These are phyloP conservation scores for Pituophis catenifer DNA, from an alignment of 2,113 vertebrate species.

Conservation along the genomic window DNA sequence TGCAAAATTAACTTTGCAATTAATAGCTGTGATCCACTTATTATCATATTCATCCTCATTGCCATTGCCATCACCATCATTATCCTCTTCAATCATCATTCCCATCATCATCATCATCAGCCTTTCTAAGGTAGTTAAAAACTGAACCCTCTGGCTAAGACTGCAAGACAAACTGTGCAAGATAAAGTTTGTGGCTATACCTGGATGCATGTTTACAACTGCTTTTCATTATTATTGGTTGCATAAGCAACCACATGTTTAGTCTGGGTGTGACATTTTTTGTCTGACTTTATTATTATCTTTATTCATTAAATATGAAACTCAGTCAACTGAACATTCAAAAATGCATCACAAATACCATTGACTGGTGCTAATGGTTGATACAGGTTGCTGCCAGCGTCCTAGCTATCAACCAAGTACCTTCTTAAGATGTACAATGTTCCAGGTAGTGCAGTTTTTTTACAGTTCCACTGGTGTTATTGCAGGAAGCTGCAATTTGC, in stretches of 20 bases:
- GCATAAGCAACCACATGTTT: neutral
- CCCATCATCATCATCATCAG: neutral
- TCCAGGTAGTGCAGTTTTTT: no score
- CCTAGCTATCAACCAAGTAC: no score
- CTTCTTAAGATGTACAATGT: no score
- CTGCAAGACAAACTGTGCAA: neutral
- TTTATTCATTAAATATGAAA: no score
- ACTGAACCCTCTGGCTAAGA: neutral
- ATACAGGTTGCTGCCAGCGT: no score
- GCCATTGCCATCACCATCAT: neutral
- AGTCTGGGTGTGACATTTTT: neutral
- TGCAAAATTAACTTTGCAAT: conserved; percentile 17
- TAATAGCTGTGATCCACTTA: neutral
- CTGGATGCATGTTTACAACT: neutral
- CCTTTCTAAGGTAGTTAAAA: neutral
- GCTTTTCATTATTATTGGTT: neutral
- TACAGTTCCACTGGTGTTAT: no score
- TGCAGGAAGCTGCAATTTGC: no score
- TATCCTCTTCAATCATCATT: neutral
- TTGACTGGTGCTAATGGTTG: no score
- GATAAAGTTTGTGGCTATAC: neutral
- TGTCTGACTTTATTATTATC: neutral
- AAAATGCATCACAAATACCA: no score
- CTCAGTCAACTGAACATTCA: no score
- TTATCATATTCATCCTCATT: neutral